Percentiles rank a stretch among this genome's conserved stretches.
Conservation (phyloP, 1,140 invertebrate species). For the Macrocentrus cingulum region DNA sequence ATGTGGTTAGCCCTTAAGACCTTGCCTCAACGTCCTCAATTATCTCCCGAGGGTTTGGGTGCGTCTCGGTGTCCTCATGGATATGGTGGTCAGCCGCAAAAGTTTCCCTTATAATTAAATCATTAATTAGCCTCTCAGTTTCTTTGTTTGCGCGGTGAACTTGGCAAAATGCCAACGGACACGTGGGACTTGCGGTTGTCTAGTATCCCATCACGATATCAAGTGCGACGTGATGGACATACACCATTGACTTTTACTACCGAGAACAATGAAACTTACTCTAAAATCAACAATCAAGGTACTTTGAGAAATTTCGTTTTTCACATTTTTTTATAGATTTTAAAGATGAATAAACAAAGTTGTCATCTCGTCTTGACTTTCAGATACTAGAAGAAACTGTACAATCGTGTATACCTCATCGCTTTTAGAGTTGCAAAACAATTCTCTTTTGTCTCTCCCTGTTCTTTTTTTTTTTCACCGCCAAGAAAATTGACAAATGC, state of each 20-base stretch:
- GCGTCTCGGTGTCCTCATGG: constrained; percentile 3
- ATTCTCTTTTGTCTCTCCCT: constrained; percentile 27
- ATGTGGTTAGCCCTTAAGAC: constrained; percentile 39
- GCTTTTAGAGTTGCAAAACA: constrained; percentile 43
- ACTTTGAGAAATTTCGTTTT: not conserved
- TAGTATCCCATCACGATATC: constrained; percentile 23
- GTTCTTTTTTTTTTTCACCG: constrained; percentile 24
- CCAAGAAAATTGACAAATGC: constrained; percentile 47
- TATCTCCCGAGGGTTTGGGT: no score
- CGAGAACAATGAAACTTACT: no score
- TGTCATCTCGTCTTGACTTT: not conserved
- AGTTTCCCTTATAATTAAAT: constrained; percentile 51
- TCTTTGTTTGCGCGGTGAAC: constrained; percentile 34
- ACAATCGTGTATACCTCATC: no score
- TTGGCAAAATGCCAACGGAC: constrained; percentile 14
- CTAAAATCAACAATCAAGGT: no score
- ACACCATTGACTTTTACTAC: no score
- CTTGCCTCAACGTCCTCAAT: constrained; percentile 45
- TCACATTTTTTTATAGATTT: not conserved
- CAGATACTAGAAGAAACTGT: no score
- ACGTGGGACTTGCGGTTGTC: constrained; percentile 15
- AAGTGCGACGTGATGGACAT: constrained; percentile 19
- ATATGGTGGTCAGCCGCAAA: constrained; percentile 33
- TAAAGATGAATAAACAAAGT: no score
- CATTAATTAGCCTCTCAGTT: constrained; percentile 42